Evolutionary conservation across 1,140 invertebrate species (phyloP), one percentile per base, ranked within the genome.

Genomic region (Oreohelix idahoensis): DNA sequence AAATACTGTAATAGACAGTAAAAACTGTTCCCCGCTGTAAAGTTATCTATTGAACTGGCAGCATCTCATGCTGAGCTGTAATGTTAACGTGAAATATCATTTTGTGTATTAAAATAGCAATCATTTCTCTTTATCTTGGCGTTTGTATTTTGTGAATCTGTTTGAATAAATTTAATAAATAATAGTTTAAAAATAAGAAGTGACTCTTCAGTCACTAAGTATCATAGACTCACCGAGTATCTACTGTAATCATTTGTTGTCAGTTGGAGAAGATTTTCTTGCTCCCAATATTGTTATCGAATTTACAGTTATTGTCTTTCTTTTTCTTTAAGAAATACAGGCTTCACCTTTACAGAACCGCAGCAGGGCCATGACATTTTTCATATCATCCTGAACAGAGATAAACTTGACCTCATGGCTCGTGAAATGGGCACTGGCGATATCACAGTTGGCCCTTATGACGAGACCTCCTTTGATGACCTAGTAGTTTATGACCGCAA

Each of bases 341-440:
- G 77, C 17, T 79, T 79, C 35, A 8, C n/a, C n/a, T 42, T 79
- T 26, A 66, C 77, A 26, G 53, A 79, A 69, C 77, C n/a, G 1
- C 77, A 79, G 35, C 77, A 79, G 39, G 77, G n/a, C 17, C 53
- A 66, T 45, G 38, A 66, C 20, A 66, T 66, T 58, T 66, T 63
- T n/a, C 58, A 79, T 53, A 36, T 79, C n/a, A 20, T 73, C 20
- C 71, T 73, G 1, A 36, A 73, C 71, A 73, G 71, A 26, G 71
- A n/a, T 10, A 23, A 73, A 0, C 38, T 73, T 8, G 71, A 73
- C 13, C n/a, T n/a, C n/a, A 32, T 32, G 29, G 11, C 0, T 10
- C 29, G 20, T 23, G 29, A 76, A 35, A 8, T 45, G 15, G 29
- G 36, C 4, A 26, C 51, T 1, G 23, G 23, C 32, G 32, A 35